A percentile compares a stretch with the other conserved stretches of the same genome.
phyloP scores from a whole-genome alignment of 2,113 vertebrate genomes.

The Semnornis frantzii region DNA sequence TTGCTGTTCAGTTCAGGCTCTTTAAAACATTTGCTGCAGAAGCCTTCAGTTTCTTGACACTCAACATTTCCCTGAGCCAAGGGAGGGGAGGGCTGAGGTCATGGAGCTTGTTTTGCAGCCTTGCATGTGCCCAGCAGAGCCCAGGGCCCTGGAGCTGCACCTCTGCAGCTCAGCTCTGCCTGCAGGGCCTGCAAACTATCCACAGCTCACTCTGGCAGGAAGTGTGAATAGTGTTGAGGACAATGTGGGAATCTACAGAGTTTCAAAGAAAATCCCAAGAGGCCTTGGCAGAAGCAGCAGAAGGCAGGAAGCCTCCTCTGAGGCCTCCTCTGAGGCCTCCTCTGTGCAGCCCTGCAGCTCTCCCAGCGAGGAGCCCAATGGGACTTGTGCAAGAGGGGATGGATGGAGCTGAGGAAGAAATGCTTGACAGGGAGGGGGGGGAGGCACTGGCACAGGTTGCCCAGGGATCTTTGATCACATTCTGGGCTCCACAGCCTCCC shows the following conservation, averaged over 20 bases:
- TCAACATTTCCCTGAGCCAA: not conserved
- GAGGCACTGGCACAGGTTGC: no score
- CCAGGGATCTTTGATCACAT: no score
- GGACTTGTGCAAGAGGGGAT: no score
- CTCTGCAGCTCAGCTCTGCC: not conserved
- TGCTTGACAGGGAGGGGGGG: no score
- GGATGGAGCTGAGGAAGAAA: no score
- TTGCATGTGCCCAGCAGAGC: not conserved
- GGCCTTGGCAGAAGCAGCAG: not conserved
- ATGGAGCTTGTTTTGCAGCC: not conserved
- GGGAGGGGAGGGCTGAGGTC: not conserved
- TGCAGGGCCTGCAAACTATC: not conserved
- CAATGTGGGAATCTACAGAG: not conserved
- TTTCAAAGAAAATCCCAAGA: not conserved
- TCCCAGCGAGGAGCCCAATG: not conserved
- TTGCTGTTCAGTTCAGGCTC: not conserved
- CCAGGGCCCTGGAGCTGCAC: not conserved
- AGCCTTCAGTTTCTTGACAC: not conserved
- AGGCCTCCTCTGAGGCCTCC: not conserved
- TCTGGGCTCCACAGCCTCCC: no score
- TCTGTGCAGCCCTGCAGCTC: not conserved
- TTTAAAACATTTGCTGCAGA: not conserved
- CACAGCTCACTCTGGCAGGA: not conserved
- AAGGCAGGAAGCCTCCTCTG: not conserved
- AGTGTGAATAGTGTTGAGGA: not conserved